These are phyloP conservation scores for Oreonectes daqikongensis DNA, from an alignment of 2,797 vertebrate genomes.

Conservation along the genomic window DNA sequence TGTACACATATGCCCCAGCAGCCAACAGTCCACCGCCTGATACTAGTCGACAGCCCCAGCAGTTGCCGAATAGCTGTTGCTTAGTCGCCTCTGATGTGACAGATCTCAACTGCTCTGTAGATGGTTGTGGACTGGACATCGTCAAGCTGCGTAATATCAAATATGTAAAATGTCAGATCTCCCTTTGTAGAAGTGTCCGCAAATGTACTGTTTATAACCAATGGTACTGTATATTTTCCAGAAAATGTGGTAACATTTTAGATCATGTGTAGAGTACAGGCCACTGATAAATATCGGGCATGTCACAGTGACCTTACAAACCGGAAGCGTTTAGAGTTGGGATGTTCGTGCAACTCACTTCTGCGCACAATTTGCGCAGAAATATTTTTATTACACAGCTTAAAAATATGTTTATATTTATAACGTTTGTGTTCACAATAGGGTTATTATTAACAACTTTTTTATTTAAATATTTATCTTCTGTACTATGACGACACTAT, in stretches of 20 bases:
- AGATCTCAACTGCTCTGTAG: slow-evolving; percentile 42
- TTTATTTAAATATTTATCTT: neutral
- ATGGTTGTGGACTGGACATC: neutral
- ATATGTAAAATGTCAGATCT: no score
- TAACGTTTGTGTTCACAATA: neutral
- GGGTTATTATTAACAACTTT: no score
- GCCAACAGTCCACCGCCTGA: slow-evolving; percentile 68
- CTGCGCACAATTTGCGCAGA: slow-evolving; percentile 10
- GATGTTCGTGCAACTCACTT: neutral
- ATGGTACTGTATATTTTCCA: neutral
- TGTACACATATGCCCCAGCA: slow-evolving; percentile 67
- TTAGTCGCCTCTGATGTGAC: neutral
- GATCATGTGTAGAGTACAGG: neutral
- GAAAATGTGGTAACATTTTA: neutral
- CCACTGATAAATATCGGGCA: neutral
- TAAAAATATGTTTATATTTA: neutral
- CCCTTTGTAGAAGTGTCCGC: neutral
- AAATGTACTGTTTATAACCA: neutral
- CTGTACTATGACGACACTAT: neutral
- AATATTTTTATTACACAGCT: neutral
- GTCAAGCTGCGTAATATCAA: no score
- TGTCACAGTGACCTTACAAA: neutral
- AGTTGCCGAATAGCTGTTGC: slow-evolving; percentile 50
- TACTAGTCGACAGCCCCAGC: slow-evolving; percentile 72
- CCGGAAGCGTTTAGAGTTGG: slow-evolving; percentile 22